Conservation (phyloP, 1,140 invertebrate species). For the Conus betulinus region DNA sequence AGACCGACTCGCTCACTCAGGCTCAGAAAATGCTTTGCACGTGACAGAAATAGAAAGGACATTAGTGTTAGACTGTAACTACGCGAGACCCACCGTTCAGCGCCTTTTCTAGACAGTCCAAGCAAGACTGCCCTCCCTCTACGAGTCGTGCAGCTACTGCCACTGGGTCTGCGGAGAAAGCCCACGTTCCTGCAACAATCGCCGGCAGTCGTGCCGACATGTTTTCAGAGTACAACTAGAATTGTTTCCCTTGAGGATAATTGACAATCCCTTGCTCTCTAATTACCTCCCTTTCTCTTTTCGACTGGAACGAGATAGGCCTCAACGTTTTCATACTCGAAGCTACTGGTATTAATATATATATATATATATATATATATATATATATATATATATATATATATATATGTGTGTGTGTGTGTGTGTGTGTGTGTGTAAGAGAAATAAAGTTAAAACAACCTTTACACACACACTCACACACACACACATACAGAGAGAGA, state of each 20-base stretch:
- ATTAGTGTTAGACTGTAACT: not conserved
- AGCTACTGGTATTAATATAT: not conserved
- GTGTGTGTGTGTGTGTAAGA: not conserved
- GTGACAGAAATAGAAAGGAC: not conserved
- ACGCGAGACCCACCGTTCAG: slow-evolving; percentile 36
- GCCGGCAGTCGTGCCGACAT: not conserved
- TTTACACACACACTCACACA: too few species aligned
- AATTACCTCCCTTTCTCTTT: not conserved
- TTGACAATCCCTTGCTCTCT: too few species aligned
- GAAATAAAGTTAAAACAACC: too few species aligned
- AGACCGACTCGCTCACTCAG: not conserved
- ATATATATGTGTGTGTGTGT: too few species aligned
- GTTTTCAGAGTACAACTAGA: not conserved
- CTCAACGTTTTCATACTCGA: not conserved
- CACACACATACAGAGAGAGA: too few species aligned
- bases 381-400: too few species aligned
- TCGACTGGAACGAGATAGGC: not conserved
- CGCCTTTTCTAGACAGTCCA: slow-evolving; percentile 44
- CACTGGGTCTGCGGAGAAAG: slow-evolving; percentile 57
- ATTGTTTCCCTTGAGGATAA: slow-evolving; percentile 2
- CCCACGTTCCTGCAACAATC: slow-evolving; percentile 45
- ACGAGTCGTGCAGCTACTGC: not conserved
- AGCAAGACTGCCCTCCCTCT: slow-evolving; percentile 6
- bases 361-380: not conserved
- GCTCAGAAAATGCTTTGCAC: not conserved